These are phyloP conservation scores for Sander vitreus DNA, from an alignment of 2,113 vertebrate species.

Conservation along the genomic window DNA sequence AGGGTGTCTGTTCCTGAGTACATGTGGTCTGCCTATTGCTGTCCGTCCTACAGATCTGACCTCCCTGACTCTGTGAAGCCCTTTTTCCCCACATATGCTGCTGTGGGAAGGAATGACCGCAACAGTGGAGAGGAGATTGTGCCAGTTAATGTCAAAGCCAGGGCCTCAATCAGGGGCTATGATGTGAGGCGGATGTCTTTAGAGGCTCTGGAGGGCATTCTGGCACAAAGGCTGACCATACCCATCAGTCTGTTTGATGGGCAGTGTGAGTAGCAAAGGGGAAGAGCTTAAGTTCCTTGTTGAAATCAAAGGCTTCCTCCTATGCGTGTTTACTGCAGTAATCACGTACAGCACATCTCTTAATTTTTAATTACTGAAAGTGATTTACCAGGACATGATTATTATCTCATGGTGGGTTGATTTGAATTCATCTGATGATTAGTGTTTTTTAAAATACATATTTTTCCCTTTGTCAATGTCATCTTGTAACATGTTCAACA, in stretches of 20 bases:
- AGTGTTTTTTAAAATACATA: not conserved
- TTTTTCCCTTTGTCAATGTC: not conserved
- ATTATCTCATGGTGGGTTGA: not conserved
- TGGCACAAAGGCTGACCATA: conserved; percentile 59
- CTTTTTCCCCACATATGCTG: conserved; percentile 73
- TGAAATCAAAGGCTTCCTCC: not conserved
- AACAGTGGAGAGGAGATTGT: conserved; percentile 73
- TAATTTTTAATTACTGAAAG: not conserved
- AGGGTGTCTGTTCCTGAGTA: conserved; percentile 79
- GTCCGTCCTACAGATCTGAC: conserved; percentile 55
- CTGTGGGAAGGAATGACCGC: conserved; percentile 74
- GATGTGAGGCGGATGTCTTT: conserved; percentile 73
- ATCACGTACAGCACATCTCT: not conserved
- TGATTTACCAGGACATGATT: not conserved
- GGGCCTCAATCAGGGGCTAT: conserved; percentile 47
- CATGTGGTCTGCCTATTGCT: conserved; percentile 83
- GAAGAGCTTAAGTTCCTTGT: not conserved
- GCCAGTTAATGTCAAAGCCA: conserved; percentile 43
- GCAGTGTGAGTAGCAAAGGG: conserved; percentile 39
- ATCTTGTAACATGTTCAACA: not conserved
- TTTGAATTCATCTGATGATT: not conserved
- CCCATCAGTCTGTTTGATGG: conserved; percentile 66
- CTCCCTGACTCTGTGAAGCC: not conserved
- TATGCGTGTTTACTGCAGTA: not conserved
- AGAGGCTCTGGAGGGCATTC: conserved; percentile 63